Evolutionary conservation across 2,888 invertebrate genomes (phyloP), one percentile per base, ranked within the genome.

Genomic region (Nomada hirtipes): DNA sequence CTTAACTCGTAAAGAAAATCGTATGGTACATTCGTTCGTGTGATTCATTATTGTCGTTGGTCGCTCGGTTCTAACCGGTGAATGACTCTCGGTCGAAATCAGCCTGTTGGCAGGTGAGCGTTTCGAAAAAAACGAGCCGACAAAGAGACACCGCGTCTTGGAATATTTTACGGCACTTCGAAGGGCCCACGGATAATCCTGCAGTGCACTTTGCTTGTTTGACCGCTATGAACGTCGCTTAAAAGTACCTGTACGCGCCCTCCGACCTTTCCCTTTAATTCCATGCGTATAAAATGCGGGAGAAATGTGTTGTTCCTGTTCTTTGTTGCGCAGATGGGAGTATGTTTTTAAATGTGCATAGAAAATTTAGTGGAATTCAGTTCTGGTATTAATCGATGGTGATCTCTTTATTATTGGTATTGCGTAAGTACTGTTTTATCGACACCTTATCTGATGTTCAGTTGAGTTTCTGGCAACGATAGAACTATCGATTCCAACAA

Each of bases 171-270:
- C 79, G 77, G 73, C 61, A 64, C 65, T 70, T 70, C 20, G 69
- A 44, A 44, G 42, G 64, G 71, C 44, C 57, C 63, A 42, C 29
- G 72, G 44, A n/a, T 57, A 26, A 15, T 70, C 53, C 75, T 86
- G 73, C 72, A 86, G 85, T 76, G 81, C 83, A 85, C 83, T 76
- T 29, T 55, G 85, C 36, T 67, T 85, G 81, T 87, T 87, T 83
- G 76, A 83, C 36, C 67, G 71, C 67, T 79, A 75, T 74, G 79
- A 82, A 83, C 78, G 77, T 59, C 57, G 83, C 71, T 81, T 81
- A 81, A 86, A 76, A 70, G 70, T 81, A 68, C 29, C 52, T 53
- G 68, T 68, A 13, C 55, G 53, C 71, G 70, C 26, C 36, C 50
- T 2, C 18, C 59, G 23, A 63, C 72, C 13, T 59, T 60, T 63